phyloP scores from a whole-genome alignment of 2,888 invertebrate genomes.

The Ectemnius continuus region DNA sequence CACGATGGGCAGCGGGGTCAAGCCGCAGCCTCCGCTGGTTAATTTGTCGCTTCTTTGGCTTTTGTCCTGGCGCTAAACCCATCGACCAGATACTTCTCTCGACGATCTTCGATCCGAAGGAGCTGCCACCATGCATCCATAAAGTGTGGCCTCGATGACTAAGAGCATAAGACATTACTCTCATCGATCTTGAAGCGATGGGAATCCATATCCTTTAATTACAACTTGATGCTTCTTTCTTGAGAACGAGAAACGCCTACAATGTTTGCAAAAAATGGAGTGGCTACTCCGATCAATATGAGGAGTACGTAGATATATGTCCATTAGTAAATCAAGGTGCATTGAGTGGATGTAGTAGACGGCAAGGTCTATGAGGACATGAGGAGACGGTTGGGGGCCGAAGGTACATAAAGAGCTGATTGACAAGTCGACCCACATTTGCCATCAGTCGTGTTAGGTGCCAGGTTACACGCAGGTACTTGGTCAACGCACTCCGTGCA shows the following conservation, averaged over 20 bases:
- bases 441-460: constrained; percentile 44
- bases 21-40: constrained; percentile 67
- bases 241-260: no score
- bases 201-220: no score
- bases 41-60: constrained; percentile 65
- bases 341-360: not conserved
- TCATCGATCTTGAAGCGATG: no score
- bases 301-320: no score
- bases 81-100: constrained; percentile 22
- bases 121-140: constrained; percentile 21
- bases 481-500: constrained; percentile 56
- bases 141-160: constrained; percentile 37
- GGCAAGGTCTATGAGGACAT: constrained; percentile 21
- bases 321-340: no score
- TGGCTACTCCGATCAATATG: no score
- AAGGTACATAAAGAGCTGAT: constrained; percentile 62
- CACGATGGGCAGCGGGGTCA: constrained; percentile 70
- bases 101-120: constrained; percentile 17
- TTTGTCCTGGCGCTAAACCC: constrained; percentile 62
- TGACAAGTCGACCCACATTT: constrained; percentile 64
- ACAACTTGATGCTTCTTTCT: no score
- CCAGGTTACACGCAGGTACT: constrained; percentile 46
- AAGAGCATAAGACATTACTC: no score
- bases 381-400: constrained; percentile 30
- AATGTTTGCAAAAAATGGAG: no score